Evolutionary conservation across 2,113 vertebrate genomes (phyloP), one percentile per base, ranked within the genome.

Genomic region (Papio anubis): DNA sequence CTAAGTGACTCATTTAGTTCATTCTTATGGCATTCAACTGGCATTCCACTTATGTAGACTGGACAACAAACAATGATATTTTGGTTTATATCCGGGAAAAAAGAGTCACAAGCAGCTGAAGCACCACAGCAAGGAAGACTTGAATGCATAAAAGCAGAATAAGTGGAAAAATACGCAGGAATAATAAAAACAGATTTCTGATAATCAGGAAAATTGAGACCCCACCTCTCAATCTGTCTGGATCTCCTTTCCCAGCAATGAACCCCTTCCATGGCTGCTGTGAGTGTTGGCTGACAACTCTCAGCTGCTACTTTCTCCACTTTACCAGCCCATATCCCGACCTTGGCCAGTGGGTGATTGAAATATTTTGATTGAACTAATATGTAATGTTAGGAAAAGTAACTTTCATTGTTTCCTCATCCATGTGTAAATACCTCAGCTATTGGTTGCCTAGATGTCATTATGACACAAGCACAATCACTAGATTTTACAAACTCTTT

Each of bases 251-350:
- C 9, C 6, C 18, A 11, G 27, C 16, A 2, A 83, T 8, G 23
- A 50, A 38, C 3, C 4, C 20, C 2, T 66, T 88, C 2, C n/a
- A 25, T 16, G 66, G 82, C 6, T 59, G 27, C 25, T 11, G 2
- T 25, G 61, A 48, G 16, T 11, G 3, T 11, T 80, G 50, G 23
- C 16, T 43, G 50, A 20, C 10, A 20, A 45, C 25, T 30, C 17
- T 6, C 76, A 73, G 20, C n/a, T 57, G 13, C 52, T 38, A 21
- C 8, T 20, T 9, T 14, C 23, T 27, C 3, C 43, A 43, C 6
- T 12, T 57, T 1, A 16, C 8, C 4, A 6, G 12, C 1, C 9
- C 20, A 2, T 5, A 20, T 48, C 20, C 45, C 70, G 8, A 21
- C 32, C 8, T 20, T 18, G 50, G 7, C 2, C 72, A 50, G 25